phyloP scores from a whole-genome alignment of 2,113 vertebrate genomes.

The Recurvirostra avosetta region DNA sequence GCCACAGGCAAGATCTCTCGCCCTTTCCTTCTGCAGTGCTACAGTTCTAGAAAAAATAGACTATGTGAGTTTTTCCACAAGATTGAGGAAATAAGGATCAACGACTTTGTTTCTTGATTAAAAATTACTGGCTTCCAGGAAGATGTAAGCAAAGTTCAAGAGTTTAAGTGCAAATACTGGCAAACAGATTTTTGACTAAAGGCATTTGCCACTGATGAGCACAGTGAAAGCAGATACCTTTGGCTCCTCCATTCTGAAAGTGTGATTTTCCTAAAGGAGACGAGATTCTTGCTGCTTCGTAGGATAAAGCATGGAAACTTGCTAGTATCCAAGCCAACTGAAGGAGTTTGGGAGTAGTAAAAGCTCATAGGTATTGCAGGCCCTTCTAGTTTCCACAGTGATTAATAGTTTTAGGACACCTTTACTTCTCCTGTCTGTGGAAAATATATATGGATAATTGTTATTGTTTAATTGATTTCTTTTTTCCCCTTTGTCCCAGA shows the following conservation, averaged over 20 bases:
- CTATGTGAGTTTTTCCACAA: neutral
- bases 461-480: neutral
- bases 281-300: neutral
- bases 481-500: neutral
- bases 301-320: neutral
- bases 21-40: rapidly evolving
- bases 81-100: neutral
- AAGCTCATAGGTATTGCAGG: neutral
- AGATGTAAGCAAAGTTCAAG: neutral
- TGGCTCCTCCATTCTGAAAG: neutral
- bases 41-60: neutral
- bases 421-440: neutral
- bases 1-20: neutral
- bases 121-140: neutral
- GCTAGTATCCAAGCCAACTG: rapidly evolving
- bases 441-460: neutral
- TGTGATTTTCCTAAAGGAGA: neutral
- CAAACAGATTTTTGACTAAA: neutral
- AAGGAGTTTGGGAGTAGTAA: neutral
- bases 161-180: neutral
- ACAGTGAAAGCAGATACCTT: neutral
- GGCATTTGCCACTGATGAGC: neutral
- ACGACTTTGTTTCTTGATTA: neutral
- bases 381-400: neutral
- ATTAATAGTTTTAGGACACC: neutral